A percentile compares a stretch with the other conserved stretches of the same genome.
Conservation (phyloP, 1,140 invertebrate genomes). For the Vollenhovia emeryi region DNA sequence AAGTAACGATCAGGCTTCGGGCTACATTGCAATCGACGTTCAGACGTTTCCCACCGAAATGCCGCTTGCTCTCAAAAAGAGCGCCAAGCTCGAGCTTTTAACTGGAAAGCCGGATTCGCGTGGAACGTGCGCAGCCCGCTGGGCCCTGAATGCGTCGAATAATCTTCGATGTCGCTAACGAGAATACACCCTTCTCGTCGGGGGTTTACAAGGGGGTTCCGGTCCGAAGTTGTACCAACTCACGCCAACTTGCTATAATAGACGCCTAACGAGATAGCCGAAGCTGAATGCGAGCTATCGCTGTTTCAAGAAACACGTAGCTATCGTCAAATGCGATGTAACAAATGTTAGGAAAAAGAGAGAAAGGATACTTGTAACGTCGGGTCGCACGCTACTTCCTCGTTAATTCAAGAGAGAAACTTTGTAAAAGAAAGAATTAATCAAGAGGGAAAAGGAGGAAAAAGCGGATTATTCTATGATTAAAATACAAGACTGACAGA, state of each 20-base stretch:
- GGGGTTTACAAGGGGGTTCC: constrained; percentile 15
- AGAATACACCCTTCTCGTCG: constrained; percentile 30
- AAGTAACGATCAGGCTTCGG: constrained; percentile 40
- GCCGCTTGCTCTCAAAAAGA: constrained; percentile 38
- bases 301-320: constrained; percentile 46
- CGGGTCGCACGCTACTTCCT: constrained; percentile 21
- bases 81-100: constrained; percentile 33
- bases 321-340: constrained; percentile 50
- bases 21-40: constrained; percentile 41
- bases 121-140: constrained; percentile 29
- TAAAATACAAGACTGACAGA: not conserved
- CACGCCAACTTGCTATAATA: constrained; percentile 61
- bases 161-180: constrained; percentile 61
- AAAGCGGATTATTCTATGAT: not conserved
- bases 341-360: constrained; percentile 48
- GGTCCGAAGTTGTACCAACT: constrained; percentile 54
- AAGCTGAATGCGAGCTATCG: constrained; percentile 50
- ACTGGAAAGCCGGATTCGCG: constrained; percentile 8
- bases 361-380: constrained; percentile 7
- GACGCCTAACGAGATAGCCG: constrained; percentile 56
- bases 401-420: constrained; percentile 35
- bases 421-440: not conserved
- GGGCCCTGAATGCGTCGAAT: constrained; percentile 42
- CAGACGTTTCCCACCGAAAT: constrained; percentile 29
- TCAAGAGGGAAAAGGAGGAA: not conserved